Evolutionary conservation across 64 coral and sea anemone species (phyloP).

Genomic region (Cladopsammia gracilis): DNA sequence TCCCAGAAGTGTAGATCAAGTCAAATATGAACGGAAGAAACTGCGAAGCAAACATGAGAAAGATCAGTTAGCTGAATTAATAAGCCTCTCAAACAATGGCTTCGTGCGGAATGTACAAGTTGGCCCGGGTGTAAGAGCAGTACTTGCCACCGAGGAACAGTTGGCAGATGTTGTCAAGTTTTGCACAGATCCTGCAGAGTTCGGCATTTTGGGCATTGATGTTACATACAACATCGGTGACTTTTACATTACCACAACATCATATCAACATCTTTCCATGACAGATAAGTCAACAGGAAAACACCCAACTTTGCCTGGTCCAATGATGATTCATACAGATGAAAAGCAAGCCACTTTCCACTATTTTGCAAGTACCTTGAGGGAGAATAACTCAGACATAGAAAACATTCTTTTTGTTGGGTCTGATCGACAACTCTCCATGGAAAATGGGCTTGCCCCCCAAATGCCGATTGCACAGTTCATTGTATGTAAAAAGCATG

Average conservation of each 20-base stretch:
- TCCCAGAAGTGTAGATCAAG: slow-evolving; percentile 58
- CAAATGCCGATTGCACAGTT: slow-evolving; percentile 25
- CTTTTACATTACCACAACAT: slow-evolving; percentile 58
- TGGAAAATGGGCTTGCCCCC: slow-evolving; percentile 26
- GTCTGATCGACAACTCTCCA: slow-evolving; percentile 16
- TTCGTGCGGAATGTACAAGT: slow-evolving; percentile 54
- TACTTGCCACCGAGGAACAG: slow-evolving; percentile 31
- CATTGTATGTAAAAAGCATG: slow-evolving; percentile 55
- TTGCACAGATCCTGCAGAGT: slow-evolving; percentile 45
- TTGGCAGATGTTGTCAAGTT: slow-evolving; percentile 56
- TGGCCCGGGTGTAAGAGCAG: slow-evolving; percentile 23
- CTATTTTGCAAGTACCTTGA: slow-evolving; percentile 55
- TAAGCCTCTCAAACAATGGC: slow-evolving; percentile 52
- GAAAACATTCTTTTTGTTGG: slow-evolving; percentile 31
- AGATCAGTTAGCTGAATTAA: slow-evolving; percentile 53
- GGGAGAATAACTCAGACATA: slow-evolving; percentile 18
- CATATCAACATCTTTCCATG: slow-evolving; percentile 50
- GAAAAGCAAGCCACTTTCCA: slow-evolving; percentile 32
- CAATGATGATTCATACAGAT: slow-evolving; percentile 28
- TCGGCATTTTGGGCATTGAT: slow-evolving; percentile 32
- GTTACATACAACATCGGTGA: slow-evolving; percentile 58
- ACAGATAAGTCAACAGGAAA: slow-evolving; percentile 27
- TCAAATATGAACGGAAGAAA: slow-evolving; percentile 67
- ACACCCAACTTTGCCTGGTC: slow-evolving; percentile 50
- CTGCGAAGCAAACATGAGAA: slow-evolving; percentile 39